Base-by-base conservation (phyloP, 2,888 invertebrate genomes). In the Operophtera brumata region DNA sequence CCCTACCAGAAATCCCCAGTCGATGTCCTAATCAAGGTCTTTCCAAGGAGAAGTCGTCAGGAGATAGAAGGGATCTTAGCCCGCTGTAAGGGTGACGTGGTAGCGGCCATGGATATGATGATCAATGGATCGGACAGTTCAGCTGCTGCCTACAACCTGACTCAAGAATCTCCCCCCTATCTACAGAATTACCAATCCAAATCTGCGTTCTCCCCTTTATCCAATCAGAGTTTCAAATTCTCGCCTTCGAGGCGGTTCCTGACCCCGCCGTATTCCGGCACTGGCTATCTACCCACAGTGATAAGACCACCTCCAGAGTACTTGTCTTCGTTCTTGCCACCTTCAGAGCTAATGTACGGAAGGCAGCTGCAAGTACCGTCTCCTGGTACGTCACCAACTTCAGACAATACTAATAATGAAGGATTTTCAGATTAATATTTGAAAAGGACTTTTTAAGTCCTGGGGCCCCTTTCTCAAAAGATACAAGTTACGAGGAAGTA, bases 91-190 rank as follows among this genome's bases (percentile, higher is more conserved):
- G 97, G 97, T 0, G 97, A 98, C 77, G 95, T 97, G 0, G 93
- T 98, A 0, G 95, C 96, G 66, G 97, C 98, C 0, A 98, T 98
- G 93, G 98, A 98, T 76, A 93, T 96, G 75, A 94, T 98, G 92
- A 92, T 96, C 10, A 94, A 94, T 60, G 94, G 94, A 1, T 91
- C 79, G 0, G 86, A 84, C 10, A 66, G 85, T 57, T 51, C 77
- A 57, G 51, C 74, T 72, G 57, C 76, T 70, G 59, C 86, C 66
- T 88, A 86, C 66, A 82, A 78, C 47, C 64, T 89, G 37, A 84
- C 82, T 0, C 89, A 89, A 11, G 89, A 87, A 57, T 87, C 86
- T 0, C 85, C 86, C 1, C 89, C 90, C 0, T 90, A 90, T 41
- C 68, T 87, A 59, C 83, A 88, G 50, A 82, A 67, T 57, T 91